A percentile compares a stretch with the other conserved stretches of the same genome.
phyloP scores from a whole-genome alignment of 1,140 invertebrate species.

The Paralvinella palmiformis region DNA sequence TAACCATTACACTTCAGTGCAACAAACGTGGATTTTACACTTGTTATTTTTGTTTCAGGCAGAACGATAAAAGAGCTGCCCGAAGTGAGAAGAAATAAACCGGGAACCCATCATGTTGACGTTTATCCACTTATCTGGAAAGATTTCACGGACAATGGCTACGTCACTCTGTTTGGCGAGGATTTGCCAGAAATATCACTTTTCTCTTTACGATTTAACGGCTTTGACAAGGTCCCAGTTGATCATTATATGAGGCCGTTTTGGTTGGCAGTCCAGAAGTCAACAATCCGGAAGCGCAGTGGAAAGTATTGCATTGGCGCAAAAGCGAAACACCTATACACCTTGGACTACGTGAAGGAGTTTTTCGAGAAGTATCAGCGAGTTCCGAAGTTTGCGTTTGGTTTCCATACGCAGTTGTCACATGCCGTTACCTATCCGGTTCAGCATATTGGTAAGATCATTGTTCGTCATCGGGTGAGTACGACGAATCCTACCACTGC shows the following conservation, averaged over 20 bases:
- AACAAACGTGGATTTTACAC: no score
- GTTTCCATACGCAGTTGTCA: slow-evolving; percentile 19
- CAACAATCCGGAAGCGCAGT: slow-evolving; percentile 30
- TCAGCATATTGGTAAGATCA: slow-evolving; percentile 57
- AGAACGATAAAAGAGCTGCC: slow-evolving; percentile 82
- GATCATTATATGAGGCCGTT: slow-evolving; percentile 86
- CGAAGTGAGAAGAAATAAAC: slow-evolving; percentile 71
- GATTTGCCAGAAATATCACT: slow-evolving; percentile 77
- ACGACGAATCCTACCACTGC: no score
- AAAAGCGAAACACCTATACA: slow-evolving; percentile 65
- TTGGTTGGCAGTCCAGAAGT: slow-evolving; percentile 51
- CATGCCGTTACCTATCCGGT: slow-evolving; percentile 26
- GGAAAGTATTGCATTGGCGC: slow-evolving; percentile 66
- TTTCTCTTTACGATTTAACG: slow-evolving; percentile 84
- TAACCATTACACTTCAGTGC: no score
- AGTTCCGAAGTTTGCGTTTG: slow-evolving; percentile 9
- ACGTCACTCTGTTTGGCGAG: slow-evolving; percentile 66
- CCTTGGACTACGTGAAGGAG: slow-evolving; percentile 62
- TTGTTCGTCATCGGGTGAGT: no score
- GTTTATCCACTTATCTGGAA: slow-evolving; percentile 63
- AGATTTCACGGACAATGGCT: slow-evolving; percentile 55
- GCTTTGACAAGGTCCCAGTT: slow-evolving; percentile 75
- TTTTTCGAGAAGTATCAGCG: slow-evolving; percentile 40
- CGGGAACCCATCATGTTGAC: slow-evolving; percentile 63
- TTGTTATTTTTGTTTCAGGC: slow-evolving; percentile 81